These are phyloP conservation scores for Bursaphelenchus okinawaensis DNA, from an alignment of 2,888 invertebrate genomes.

Conservation along the genomic window DNA sequence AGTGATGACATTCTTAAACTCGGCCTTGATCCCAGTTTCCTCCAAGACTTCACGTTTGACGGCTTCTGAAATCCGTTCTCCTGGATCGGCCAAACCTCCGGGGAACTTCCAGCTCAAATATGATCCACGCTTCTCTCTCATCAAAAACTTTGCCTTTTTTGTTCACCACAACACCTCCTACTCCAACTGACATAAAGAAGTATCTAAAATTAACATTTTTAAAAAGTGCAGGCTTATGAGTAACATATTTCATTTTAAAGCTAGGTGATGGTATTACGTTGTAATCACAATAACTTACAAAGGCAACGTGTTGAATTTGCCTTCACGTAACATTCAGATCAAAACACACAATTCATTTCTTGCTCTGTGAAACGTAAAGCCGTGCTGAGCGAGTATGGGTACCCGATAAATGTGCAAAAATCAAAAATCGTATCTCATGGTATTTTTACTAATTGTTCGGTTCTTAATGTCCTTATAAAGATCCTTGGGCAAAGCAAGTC, in stretches of 20 bases:
- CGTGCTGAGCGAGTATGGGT: slow-evolving; percentile 65
- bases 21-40: slow-evolving; percentile 72
- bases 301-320: slow-evolving; percentile 51
- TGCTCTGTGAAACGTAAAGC: slow-evolving; percentile 80
- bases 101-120: slow-evolving; percentile 78
- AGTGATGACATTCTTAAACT: slow-evolving; percentile 21
- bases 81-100: slow-evolving; percentile 70
- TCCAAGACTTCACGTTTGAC: slow-evolving; percentile 80
- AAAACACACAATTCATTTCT: slow-evolving; percentile 73
- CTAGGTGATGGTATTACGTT: no score
- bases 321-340: slow-evolving; percentile 73
- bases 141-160: slow-evolving; percentile 72
- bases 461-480: no score
- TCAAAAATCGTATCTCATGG: no score
- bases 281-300: no score
- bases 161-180: slow-evolving; percentile 79
- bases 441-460: no score
- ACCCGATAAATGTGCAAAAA: slow-evolving; percentile 69
- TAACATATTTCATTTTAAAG: no score
- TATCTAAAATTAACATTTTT: slow-evolving; percentile 58
- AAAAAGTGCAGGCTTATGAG: no score
- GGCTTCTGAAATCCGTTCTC: slow-evolving; percentile 72
- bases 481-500: no score
- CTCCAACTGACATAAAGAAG: slow-evolving; percentile 76
- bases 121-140: slow-evolving; percentile 69